phyloP scores from a whole-genome alignment of 2,113 vertebrate genomes.

The Hyperopisus bebe region DNA sequence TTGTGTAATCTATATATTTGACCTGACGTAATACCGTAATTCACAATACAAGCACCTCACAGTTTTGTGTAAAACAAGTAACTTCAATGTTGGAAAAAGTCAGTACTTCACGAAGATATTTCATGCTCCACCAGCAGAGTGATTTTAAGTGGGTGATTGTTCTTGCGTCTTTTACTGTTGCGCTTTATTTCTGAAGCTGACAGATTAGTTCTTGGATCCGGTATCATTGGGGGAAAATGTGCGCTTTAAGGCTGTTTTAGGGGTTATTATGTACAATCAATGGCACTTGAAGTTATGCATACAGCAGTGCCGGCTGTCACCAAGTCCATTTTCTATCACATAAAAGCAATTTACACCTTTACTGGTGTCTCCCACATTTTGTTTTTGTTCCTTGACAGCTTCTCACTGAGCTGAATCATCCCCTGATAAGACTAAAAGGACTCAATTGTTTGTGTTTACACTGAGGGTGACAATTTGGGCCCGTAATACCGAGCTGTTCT shows the following conservation, averaged over 20 bases:
- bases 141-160: conserved; percentile 21
- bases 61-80: conserved; percentile 53
- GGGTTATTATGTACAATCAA: conserved; percentile 14
- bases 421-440: conserved; percentile 6
- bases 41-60: conserved; percentile 38
- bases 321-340: background rate
- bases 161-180: background rate
- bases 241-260: background rate
- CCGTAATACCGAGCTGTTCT: background rate
- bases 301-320: conserved; percentile 10
- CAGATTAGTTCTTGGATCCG: background rate
- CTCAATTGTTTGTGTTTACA: background rate
- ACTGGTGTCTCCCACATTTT: background rate
- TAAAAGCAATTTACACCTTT: conserved; percentile 6
- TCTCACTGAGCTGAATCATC: background rate
- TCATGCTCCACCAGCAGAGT: conserved; percentile 31
- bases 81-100: conserved; percentile 45
- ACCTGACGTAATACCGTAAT: conserved; percentile 42
- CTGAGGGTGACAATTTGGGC: background rate
- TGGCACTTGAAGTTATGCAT: background rate
- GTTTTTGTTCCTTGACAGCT: conserved; percentile 2
- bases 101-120: conserved; percentile 52
- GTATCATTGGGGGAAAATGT: conserved; percentile 1
- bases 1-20: conserved; percentile 34
- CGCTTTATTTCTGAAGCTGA: background rate